These are phyloP conservation scores for Shinisaurus crocodilurus DNA, from an alignment of 2,113 vertebrate species.

Conservation along the genomic window DNA sequence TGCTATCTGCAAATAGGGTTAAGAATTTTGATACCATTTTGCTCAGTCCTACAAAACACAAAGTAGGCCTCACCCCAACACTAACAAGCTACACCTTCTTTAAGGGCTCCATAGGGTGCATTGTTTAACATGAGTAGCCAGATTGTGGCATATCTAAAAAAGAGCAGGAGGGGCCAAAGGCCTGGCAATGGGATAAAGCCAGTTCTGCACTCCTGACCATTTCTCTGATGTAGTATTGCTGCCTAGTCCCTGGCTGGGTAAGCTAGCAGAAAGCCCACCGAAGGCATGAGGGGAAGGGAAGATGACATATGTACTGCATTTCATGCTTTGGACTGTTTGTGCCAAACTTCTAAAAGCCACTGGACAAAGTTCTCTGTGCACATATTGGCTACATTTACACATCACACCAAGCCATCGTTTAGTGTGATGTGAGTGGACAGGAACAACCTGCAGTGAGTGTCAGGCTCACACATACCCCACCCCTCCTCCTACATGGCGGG, in stretches of 20 bases:
- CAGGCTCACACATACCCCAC: too few relatives aligned
- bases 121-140: neutral
- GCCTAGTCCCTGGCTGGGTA: too few relatives aligned
- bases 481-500: too few relatives aligned
- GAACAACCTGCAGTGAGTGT: too few relatives aligned
- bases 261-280: neutral
- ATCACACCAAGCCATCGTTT: neutral
- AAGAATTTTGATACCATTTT: too few relatives aligned
- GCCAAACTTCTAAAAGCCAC: neutral
- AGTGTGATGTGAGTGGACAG: too few relatives aligned
- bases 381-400: neutral
- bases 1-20: too few relatives aligned
- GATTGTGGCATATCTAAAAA: neutral
- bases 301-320: neutral
- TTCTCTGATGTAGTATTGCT: neutral
- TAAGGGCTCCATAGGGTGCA: neutral
- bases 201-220: neutral
- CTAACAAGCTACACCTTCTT: neutral
- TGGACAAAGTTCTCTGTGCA: neutral
- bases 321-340: neutral
- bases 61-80: neutral
- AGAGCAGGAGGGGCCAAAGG: neutral
- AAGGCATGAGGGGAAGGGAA: neutral
- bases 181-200: neutral
- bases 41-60: neutral